phyloP scores from a whole-genome alignment of 2,113 vertebrate genomes.

The Ictalurus furcatus region DNA sequence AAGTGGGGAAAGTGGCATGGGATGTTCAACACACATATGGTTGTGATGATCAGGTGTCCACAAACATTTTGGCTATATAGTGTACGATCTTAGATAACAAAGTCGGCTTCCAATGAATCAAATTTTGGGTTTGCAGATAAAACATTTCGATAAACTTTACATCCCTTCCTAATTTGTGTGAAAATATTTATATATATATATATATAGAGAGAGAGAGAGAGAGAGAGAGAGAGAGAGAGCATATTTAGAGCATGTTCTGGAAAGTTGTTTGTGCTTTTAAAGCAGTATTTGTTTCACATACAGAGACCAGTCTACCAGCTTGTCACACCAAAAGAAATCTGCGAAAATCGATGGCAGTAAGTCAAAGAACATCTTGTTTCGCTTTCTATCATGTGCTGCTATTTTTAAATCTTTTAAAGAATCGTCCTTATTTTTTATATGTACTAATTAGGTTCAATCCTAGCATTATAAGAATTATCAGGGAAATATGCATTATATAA shows the following conservation, averaged over 20 bases:
- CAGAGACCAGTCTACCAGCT: constrained; percentile 75
- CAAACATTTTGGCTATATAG: not conserved
- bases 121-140: not conserved
- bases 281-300: constrained; percentile 37
- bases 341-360: constrained; percentile 75
- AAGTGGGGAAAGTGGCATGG: not conserved
- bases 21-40: not conserved
- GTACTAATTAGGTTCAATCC: not conserved
- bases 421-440: not conserved
- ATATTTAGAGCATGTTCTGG: not conserved
- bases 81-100: not conserved
- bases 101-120: not conserved
- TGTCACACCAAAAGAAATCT: constrained; percentile 75
- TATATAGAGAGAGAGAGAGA: no score
- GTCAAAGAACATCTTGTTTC: constrained; percentile 44
- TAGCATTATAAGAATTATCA: not conserved
- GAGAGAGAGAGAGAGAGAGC: no score
- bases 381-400: not conserved
- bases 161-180: not conserved
- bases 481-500: not conserved
- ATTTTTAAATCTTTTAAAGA: not conserved
- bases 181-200: no score
- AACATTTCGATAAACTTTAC: not conserved
- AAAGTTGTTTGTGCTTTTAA: not conserved
- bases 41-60: not conserved